Conservation (phyloP, 2,113 vertebrate species). For the Candoia aspera region DNA sequence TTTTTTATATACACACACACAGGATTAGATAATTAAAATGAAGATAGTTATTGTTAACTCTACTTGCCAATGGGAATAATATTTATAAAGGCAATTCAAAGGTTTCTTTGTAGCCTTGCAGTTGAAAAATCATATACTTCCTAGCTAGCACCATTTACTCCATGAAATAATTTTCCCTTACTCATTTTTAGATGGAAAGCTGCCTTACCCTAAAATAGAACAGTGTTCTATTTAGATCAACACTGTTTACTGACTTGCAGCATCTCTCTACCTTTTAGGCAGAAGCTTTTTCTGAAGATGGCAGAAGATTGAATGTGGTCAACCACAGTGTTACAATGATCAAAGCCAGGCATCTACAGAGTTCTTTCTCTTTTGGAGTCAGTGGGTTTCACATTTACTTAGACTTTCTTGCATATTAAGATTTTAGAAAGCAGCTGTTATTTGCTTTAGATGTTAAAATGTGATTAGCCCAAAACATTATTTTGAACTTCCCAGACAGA, state of each 20-base stretch:
- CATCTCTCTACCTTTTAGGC: neutral
- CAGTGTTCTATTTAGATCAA: neutral
- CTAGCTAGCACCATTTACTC: neutral
- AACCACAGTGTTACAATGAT: neutral
- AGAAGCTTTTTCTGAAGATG: neutral
- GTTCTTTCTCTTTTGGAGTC: neutral
- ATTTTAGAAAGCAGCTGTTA: neutral
- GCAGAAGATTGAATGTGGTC: neutral
- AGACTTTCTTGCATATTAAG: neutral
- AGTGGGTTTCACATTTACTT: neutral
- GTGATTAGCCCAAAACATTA: neutral
- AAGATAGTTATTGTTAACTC: neutral
- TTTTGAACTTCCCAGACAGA: slow-evolving; percentile 1
- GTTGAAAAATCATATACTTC: neutral
- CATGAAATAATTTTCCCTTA: neutral
- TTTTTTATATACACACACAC: neutral
- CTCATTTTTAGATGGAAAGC: neutral
- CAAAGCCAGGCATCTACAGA: neutral
- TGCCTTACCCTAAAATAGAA: slow-evolving; percentile 1
- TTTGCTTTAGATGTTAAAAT: neutral
- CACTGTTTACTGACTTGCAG: neutral
- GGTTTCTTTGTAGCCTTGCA: neutral
- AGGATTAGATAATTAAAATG: neutral
- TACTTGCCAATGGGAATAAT: neutral
- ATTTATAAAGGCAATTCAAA: slow-evolving; percentile 1